These are phyloP conservation scores for Planococcus citri DNA, from an alignment of 1,140 invertebrate species.

Conservation along the genomic window DNA sequence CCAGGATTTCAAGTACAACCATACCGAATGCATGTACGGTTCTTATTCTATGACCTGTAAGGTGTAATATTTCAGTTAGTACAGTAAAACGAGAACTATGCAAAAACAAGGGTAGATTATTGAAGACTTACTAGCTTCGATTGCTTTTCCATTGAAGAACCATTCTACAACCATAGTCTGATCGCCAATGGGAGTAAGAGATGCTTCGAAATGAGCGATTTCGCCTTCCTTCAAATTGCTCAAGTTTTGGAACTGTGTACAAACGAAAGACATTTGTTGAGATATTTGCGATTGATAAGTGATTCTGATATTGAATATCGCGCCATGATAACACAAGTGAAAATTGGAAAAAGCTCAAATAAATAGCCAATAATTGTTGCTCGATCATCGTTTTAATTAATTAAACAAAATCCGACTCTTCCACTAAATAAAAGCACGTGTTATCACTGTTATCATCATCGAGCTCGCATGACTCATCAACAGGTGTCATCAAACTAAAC, in stretches of 20 bases:
- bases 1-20: constrained; percentile 85
- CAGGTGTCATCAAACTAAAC: too few relatives aligned
- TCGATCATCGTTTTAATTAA: too few relatives aligned
- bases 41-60: constrained; percentile 55
- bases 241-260: constrained; percentile 53
- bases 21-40: constrained; percentile 91
- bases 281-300: not conserved
- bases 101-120: not conserved
- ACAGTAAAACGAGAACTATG: not conserved
- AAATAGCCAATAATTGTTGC: too few relatives aligned
- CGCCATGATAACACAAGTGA: too few relatives aligned
- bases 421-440: too few relatives aligned
- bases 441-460: too few relatives aligned
- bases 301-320: too few relatives aligned
- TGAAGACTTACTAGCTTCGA: constrained; percentile 57
- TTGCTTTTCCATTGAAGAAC: constrained; percentile 84
- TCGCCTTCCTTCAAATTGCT: constrained; percentile 74
- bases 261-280: not conserved
- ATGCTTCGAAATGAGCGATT: constrained; percentile 88
- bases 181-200: constrained; percentile 82
- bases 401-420: too few relatives aligned
- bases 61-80: not conserved
- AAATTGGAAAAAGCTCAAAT: too few relatives aligned
- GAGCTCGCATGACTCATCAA: too few relatives aligned
- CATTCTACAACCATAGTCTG: constrained; percentile 95